These are phyloP conservation scores for Eolophus roseicapilla DNA, from an alignment of 2,113 vertebrate genomes.

Conservation along the genomic window DNA sequence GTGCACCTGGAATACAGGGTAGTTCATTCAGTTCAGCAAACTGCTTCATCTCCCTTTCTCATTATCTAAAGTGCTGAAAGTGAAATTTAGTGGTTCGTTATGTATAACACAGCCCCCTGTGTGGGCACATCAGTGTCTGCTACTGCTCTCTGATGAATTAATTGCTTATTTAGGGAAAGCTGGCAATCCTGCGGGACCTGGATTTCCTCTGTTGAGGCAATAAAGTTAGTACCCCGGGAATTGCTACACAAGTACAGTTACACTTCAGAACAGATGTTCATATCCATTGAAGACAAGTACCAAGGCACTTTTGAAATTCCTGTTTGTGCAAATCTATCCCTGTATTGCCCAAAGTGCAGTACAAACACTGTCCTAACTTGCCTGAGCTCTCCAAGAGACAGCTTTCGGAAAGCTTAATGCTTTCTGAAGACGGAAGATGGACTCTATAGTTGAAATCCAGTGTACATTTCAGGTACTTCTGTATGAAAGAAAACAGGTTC, in stretches of 20 bases:
- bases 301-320: not conserved
- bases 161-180: not conserved
- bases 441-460: not conserved
- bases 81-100: not conserved
- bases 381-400: not conserved
- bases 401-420: not conserved
- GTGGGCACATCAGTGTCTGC: not conserved
- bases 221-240: not conserved
- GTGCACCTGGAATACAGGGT: not conserved
- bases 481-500: not conserved
- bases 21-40: not conserved
- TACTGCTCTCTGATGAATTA: not conserved
- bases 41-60: not conserved
- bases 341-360: not conserved
- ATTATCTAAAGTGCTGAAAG: not conserved
- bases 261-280: not conserved
- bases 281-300: not conserved
- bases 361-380: not conserved
- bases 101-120: not conserved
- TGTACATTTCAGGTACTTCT: not conserved
- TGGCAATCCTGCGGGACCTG: not conserved
- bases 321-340: not conserved
- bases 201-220: not conserved
- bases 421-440: not conserved
- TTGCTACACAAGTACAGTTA: not conserved